Conservation (phyloP, 64 coral and sea anemone genomes). For the Montipora sp. region DNA sequence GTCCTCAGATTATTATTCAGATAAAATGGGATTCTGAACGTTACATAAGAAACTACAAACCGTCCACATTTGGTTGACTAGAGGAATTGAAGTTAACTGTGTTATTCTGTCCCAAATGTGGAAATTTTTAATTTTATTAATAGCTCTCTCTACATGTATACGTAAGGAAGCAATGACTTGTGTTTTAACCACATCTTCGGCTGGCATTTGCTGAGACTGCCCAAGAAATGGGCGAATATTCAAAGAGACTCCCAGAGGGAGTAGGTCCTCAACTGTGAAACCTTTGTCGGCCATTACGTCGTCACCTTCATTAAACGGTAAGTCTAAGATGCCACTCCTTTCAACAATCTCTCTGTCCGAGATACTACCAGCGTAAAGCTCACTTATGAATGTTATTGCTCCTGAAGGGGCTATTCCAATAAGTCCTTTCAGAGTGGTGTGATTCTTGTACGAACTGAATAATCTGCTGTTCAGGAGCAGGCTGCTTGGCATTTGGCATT, state of each 20-base stretch:
- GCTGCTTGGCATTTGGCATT: background rate
- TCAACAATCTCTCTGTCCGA: background rate
- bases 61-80: background rate
- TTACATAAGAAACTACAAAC: background rate
- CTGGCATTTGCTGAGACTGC: background rate
- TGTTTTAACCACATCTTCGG: too few species aligned
- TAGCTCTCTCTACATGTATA: background rate
- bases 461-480: background rate
- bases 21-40: background rate
- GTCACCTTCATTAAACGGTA: background rate
- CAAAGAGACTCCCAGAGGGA: background rate
- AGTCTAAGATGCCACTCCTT: background rate
- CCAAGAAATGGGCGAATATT: background rate
- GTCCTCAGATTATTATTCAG: background rate
- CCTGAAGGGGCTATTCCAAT: background rate
- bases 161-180: background rate
- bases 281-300: background rate
- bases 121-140: background rate
- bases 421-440: too few species aligned
- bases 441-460: background rate
- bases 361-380: background rate
- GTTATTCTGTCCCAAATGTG: background rate
- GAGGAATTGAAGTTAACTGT: background rate
- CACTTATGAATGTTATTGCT: background rate
- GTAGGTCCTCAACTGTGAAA: background rate